These are phyloP conservation scores for Macroglossus sobrinus DNA, from an alignment of 2,113 vertebrate species.

Conservation along the genomic window DNA sequence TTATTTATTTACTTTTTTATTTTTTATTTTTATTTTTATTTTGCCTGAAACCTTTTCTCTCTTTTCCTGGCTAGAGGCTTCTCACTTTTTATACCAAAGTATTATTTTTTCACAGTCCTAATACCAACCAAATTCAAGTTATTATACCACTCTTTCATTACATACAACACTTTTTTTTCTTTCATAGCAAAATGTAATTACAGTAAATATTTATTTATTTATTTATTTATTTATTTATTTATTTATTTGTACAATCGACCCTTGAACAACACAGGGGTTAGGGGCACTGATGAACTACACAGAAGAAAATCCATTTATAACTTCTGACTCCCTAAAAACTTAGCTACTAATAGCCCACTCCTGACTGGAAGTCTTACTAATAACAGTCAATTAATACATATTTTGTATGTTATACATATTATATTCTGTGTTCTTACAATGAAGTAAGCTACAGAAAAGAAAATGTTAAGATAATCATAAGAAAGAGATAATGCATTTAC, in stretches of 20 bases:
- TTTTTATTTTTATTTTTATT: neutral
- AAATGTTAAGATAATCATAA: too few species aligned
- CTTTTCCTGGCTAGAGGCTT: neutral
- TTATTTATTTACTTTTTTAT: too few species aligned
- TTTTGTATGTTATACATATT: neutral
- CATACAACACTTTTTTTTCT: neutral
- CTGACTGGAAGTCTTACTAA: neutral
- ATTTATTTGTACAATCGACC: neutral
- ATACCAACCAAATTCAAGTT: neutral
- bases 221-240: too few species aligned
- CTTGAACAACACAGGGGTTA: neutral
- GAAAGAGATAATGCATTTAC: too few species aligned
- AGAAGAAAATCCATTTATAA: neutral
- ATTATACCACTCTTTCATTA: neutral
- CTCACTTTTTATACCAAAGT: neutral
- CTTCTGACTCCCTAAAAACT: neutral
- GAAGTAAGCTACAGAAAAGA: too few species aligned
- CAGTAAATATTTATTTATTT: too few species aligned
- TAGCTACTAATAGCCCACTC: neutral
- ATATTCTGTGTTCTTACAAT: neutral
- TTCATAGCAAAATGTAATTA: neutral
- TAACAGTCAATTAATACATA: neutral
- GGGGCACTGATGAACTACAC: neutral
- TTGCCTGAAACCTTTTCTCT: neutral
- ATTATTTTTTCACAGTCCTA: neutral